A percentile compares a stretch with the other conserved stretches of the same genome.
Evolutionary conservation across 2,797 vertebrate genomes (phyloP).

Genomic region (Austrolebias charrua): DNA sequence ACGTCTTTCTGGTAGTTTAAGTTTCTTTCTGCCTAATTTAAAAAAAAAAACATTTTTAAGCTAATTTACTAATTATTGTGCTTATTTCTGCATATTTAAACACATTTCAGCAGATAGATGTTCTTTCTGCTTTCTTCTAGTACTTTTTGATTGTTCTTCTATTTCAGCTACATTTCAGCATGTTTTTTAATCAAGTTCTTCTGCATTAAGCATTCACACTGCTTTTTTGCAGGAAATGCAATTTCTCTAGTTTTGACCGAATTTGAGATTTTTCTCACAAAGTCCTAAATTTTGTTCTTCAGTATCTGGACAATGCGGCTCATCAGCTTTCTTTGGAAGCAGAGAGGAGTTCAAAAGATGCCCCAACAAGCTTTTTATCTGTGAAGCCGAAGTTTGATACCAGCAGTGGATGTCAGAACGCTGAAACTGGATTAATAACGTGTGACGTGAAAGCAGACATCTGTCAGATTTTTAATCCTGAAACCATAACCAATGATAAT

Average conservation of each 20-base stretch:
- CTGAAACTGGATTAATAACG: conserved; percentile 11
- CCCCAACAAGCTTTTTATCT: conserved; percentile 5
- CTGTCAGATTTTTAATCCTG: background rate
- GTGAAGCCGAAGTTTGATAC: conserved; percentile 2
- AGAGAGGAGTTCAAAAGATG: conserved; percentile 6
- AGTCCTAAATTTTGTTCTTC: conserved; percentile 5
- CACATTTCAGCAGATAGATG: too few species aligned
- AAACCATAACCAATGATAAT: background rate
- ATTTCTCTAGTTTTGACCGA: background rate
- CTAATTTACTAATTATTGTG: too few species aligned
- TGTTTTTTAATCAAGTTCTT: too few species aligned
- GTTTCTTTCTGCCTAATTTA: too few species aligned
- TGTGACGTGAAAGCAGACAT: conserved; percentile 8
- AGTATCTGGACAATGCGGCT: conserved; percentile 21
- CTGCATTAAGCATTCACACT: too few species aligned
- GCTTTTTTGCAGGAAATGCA: too few species aligned
- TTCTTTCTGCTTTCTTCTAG: too few species aligned
- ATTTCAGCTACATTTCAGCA: too few species aligned
- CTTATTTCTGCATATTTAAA: too few species aligned
- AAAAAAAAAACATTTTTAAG: too few species aligned
- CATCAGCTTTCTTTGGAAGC: conserved; percentile 4
- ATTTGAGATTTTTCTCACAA: background rate
- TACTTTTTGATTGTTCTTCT: too few species aligned
- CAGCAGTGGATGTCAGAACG: conserved; percentile 6
- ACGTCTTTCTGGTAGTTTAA: too few species aligned